phyloP scores from a whole-genome alignment of 2,888 invertebrate genomes.

The Elysia crispata region DNA sequence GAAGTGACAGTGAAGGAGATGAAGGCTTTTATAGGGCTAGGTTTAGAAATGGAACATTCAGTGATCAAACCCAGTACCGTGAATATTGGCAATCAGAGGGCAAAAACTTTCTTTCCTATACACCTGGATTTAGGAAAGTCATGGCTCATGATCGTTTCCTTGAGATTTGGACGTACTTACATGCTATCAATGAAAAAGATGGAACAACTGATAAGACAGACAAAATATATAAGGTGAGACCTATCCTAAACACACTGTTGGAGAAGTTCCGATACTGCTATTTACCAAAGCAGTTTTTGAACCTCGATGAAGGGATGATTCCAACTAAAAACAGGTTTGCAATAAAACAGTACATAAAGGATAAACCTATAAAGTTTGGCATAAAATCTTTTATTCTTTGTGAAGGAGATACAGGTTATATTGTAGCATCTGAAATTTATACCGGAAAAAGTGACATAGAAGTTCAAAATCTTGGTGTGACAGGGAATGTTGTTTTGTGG shows the following conservation, averaged over 20 bases:
- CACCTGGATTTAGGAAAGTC: conserved; percentile 50
- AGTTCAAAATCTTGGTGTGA: too few relatives aligned
- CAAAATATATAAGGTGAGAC: conserved; percentile 52
- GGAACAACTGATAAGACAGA: conserved; percentile 47
- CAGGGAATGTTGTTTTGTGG: conserved; percentile 16
- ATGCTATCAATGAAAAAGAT: conserved; percentile 51
- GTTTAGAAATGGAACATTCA: conserved; percentile 47
- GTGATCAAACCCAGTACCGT: conserved; percentile 46
- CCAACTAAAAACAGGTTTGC: conserved; percentile 50
- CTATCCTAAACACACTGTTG: conserved; percentile 36
- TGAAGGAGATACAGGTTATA: conserved; percentile 31
- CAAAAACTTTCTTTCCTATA: conserved; percentile 38
- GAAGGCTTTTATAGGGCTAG: conserved; percentile 51
- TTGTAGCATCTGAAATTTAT: too few relatives aligned
- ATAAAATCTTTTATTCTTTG: conserved; percentile 45
- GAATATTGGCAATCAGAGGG: conserved; percentile 47
- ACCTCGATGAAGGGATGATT: conserved; percentile 53
- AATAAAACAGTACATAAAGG: conserved; percentile 44
- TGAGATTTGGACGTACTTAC: conserved; percentile 50
- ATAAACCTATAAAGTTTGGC: conserved; percentile 38
- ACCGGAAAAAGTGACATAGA: too few relatives aligned
- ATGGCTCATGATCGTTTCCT: conserved; percentile 48
- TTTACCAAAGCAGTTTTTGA: conserved; percentile 34
- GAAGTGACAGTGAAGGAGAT: conserved; percentile 29
- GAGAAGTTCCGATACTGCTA: conserved; percentile 46